phyloP scores from a whole-genome alignment of 2,797 vertebrate genomes.

The Falco biarmicus region DNA sequence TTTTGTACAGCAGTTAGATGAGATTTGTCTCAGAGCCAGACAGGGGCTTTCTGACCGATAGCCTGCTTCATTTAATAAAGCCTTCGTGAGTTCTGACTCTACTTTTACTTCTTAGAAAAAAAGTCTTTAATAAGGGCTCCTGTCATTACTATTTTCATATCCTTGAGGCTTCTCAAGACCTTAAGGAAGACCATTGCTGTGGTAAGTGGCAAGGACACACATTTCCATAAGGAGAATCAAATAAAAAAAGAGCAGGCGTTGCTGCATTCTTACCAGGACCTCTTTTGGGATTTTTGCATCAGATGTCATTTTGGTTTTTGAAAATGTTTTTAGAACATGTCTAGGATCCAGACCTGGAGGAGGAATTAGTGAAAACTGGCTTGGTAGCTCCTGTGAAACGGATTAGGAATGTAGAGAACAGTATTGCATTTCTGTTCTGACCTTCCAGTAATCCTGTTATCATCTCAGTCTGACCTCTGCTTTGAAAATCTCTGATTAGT shows the following conservation, averaged over 20 bases:
- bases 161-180: background rate
- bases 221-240: background rate
- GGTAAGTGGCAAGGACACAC: background rate
- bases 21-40: background rate
- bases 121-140: background rate
- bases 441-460: background rate
- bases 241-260: background rate
- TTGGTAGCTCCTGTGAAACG: background rate
- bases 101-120: background rate
- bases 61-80: background rate
- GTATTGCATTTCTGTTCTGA: background rate
- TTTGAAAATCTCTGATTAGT: background rate
- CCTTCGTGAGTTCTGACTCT: background rate
- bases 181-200: background rate
- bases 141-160: background rate
- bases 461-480: background rate
- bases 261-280: background rate
- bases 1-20: background rate
- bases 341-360: background rate
- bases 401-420: background rate
- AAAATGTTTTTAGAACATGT: background rate
- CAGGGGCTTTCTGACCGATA: background rate
- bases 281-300: background rate
- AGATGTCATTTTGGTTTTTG: background rate
- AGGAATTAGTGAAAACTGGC: background rate